Evolutionary conservation across 1,140 invertebrate genomes (phyloP), one percentile per base, ranked within the genome.

Genomic region (Druon quercuslanigerum): DNA sequence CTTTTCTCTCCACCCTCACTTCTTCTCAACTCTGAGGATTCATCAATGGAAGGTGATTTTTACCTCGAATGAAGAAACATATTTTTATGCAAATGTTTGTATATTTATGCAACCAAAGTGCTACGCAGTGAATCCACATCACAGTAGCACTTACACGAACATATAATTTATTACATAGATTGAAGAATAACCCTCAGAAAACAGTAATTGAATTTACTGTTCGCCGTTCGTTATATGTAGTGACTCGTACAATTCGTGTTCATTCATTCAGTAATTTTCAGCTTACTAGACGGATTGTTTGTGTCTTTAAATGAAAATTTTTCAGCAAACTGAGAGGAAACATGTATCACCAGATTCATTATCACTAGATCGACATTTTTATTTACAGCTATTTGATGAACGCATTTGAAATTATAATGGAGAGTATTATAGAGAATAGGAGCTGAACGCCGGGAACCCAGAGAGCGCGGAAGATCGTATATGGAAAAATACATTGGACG

Each of bases 361-460:
- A 54, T 77, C 78, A 83, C 81, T 88, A 86, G 83, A 87, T 85
- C 75, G 78, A 89, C 77, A 86, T 87, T 89, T 79, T 89, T 89
- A 89, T 90, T 87, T 89, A 89, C 87, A 90, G 75, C 82, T 88
- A 88, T 75, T 87, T 84, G 84, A 86, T 85, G 84, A 87, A 85
- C 76, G 57, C 52, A 46, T 72, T 66, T 79, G 74, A 46, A 46
- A 46, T 9, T 46, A 46, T 9, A 46, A 46, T 46, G 40, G 7
- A 46, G 40, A 46, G 40, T 46, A 46, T 46, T 8, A 46, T 46
- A 46, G 40, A 46, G 40, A 46, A 46, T 1, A 46, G 40, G 9
- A 46, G 40, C 7, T 46, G 40, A 46, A 11, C 40, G 9, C 11
- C 40, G 9, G 40, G 40, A 46, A 46, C 40, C 7, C 40, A 46